Base-by-base conservation (phyloP, 2,113 vertebrate species). In the Tachuris rubrigastra region DNA sequence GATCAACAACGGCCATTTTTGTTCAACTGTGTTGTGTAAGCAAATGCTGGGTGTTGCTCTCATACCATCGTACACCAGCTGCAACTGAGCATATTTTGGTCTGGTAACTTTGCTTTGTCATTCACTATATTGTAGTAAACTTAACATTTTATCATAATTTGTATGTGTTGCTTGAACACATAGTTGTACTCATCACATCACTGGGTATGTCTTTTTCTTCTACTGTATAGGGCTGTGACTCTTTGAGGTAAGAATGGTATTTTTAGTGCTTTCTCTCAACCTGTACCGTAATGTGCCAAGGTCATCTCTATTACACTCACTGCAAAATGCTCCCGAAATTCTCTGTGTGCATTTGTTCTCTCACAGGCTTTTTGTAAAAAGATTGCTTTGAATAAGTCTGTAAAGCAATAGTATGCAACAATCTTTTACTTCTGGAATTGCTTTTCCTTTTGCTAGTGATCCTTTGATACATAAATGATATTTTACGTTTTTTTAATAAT, bases 401-500 rank as follows among this genome's bases (percentile, higher is more conserved):
- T 71, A 91, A 92, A 96, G 60, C 50, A 92, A 82, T 50, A 85
- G n/a, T 35, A 92, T 33, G 67, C 25, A 94, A 69, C 66, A 94
- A 33, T 78, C 78, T 91, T 89, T 66, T 91, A 53, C 28, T 93
- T 76, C 31, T 83, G 81, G 94, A 91, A 87, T 91, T 87, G 62
- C 21, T 35, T 89, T 93, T 92, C 27, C 14, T 19, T 60, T 90
- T 91, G 14, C 52, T 41, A 95, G 76, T 90, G 72, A 86, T 90
- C 52, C 39, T 79, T 96, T 80, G 89, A 91, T 53, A 80, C 25
- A 77, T 68, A 94, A 96, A 89, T 76, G 53, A 89, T 79, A 74
- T 81, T 94, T 95, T 42, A 47, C 85, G 41, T 96, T 90, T 96
- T 96, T 73, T 94, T 85, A 93, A 93, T 83, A 78, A 91, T 85